phyloP scores from a whole-genome alignment of 2,113 vertebrate species.

The Myotis yumanensis region DNA sequence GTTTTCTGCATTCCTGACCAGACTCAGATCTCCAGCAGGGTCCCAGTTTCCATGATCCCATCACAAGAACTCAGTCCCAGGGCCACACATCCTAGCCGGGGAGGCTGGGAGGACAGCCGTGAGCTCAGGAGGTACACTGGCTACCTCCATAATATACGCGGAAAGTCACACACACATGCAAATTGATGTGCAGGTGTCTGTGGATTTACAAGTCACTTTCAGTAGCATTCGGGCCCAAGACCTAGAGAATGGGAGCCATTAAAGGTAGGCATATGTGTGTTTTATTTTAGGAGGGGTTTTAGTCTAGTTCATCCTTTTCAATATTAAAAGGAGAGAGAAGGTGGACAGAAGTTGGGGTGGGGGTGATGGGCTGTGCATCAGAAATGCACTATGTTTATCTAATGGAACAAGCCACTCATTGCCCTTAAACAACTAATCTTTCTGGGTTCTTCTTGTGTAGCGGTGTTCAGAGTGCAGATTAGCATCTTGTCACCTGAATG shows the following conservation, averaged over 20 bases:
- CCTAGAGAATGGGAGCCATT: neutral
- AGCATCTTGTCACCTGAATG: conserved; percentile 54
- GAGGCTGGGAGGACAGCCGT: neutral
- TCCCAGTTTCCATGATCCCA: neutral
- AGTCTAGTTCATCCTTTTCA: neutral
- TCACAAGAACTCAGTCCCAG: neutral
- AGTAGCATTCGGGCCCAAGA: neutral
- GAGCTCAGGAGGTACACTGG: neutral
- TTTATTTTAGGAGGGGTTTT: neutral
- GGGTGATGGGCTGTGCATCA: neutral
- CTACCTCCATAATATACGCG: neutral
- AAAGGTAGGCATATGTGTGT: neutral
- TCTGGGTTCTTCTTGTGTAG: neutral
- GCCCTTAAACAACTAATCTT: neutral
- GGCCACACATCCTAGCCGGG: neutral
- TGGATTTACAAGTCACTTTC: neutral
- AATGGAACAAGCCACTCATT: neutral
- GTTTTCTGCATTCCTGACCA: neutral
- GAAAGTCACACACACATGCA: neutral
- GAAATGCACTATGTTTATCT: neutral
- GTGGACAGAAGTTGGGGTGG: neutral
- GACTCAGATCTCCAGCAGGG: neutral
- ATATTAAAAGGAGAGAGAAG: neutral
- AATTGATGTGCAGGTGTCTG: neutral
- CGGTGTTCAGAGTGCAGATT: neutral